These are phyloP conservation scores for Spea bombifrons DNA, from an alignment of 2,113 vertebrate genomes.

Conservation along the genomic window DNA sequence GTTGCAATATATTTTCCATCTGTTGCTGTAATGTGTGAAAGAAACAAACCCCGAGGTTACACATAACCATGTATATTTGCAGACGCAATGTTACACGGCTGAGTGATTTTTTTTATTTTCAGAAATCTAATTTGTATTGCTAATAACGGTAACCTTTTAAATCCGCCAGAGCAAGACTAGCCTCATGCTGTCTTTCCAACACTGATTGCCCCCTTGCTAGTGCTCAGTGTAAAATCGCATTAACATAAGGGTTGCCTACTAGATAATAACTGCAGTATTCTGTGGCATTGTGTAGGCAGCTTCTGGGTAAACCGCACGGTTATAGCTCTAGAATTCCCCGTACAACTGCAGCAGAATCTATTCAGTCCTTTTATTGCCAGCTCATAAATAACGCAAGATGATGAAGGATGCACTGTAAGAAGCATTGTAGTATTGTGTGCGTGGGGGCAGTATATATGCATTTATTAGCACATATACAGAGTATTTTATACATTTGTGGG, in stretches of 20 bases:
- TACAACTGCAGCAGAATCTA: neutral
- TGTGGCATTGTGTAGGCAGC: neutral
- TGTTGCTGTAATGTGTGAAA: neutral
- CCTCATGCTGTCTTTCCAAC: neutral
- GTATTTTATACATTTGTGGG: neutral
- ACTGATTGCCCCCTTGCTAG: neutral
- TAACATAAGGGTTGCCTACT: too few relatives aligned
- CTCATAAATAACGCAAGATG: conserved; percentile 14
- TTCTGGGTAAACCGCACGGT: neutral
- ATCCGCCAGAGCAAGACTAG: neutral
- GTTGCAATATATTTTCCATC: neutral
- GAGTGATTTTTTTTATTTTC: neutral
- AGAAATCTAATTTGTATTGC: neutral
- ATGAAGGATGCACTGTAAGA: neutral
- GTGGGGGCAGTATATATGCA: neutral
- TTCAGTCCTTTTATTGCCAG: neutral
- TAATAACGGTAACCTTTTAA: neutral
- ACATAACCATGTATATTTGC: neutral
- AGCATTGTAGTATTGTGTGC: neutral
- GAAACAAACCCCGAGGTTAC: neutral
- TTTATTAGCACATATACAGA: neutral
- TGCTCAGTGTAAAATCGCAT: neutral
- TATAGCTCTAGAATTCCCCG: neutral
- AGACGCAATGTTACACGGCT: neutral
- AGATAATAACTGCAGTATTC: neutral